These are phyloP conservation scores for Linyphia triangularis DNA, from an alignment of 2,888 invertebrate genomes.

Conservation along the genomic window DNA sequence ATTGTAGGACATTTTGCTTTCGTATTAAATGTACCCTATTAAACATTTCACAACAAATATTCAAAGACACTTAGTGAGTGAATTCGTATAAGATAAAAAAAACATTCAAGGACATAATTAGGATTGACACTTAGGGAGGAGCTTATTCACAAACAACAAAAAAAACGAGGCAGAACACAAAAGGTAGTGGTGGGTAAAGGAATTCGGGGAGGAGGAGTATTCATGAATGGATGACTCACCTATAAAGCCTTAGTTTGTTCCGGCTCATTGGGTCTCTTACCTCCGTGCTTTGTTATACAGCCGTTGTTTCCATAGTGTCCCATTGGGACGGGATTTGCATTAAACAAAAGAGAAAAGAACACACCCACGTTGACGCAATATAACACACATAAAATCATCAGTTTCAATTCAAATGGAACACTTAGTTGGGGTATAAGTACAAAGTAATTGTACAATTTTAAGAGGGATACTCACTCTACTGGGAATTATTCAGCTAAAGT, in stretches of 20 bases:
- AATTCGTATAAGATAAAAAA: no score
- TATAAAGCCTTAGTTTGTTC: conserved; percentile 47
- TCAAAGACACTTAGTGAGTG: no score
- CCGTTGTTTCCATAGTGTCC: conserved; percentile 75
- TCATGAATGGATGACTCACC: conserved; percentile 34
- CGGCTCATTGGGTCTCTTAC: conserved; percentile 34
- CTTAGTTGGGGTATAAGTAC: neutral
- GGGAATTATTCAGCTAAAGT: neutral
- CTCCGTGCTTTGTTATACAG: conserved; percentile 69
- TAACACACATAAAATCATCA: neutral
- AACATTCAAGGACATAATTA: no score
- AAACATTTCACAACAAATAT: no score
- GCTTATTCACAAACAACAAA: no score
- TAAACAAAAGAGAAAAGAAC: conserved; percentile 74
- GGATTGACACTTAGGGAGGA: no score
- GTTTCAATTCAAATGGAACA: neutral
- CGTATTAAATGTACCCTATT: no score
- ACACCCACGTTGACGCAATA: conserved; percentile 71
- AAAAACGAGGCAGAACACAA: neutral
- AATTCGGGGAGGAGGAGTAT: neutral
- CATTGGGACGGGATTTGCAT: conserved; percentile 73
- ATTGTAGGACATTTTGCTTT: no score
- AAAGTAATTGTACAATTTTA: neutral
- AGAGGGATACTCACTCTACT: neutral
- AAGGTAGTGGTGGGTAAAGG: neutral